Evolutionary conservation across 2,888 invertebrate species (phyloP), one percentile per base, ranked within the genome.

Genomic region (Diachrysia chrysitis): DNA sequence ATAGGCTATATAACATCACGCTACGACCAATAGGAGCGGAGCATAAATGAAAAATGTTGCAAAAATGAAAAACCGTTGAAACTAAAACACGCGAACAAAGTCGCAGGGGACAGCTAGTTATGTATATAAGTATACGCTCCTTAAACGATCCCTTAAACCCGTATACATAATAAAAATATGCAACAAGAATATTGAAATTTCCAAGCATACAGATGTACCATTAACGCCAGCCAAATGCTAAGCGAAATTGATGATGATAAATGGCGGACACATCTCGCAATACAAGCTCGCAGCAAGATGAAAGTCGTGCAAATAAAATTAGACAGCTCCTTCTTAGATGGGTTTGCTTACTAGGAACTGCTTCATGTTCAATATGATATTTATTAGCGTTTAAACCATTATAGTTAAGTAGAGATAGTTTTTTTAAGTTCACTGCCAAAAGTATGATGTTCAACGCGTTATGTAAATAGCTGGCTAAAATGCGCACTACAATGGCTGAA

Each of bases 221-320:
- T 73, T 64, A 75, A 64, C 69, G 61, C 58, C 55, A 56, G 61
- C 48, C 17, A 37, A 64, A 48, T 29, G 35, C 56, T 61, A 21
- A 58, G 69, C 51, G 9, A 58, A 73, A 73, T 65, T 78, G 58
- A 73, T 57, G 78, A 76, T 58, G 66, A 74, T 71, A 67, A 56
- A 68, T 75, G 55, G 17, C 10, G 3, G 10, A 23, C 19, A 59
- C 58, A 62, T 46, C 61, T 72, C 63, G 29, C 60, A 67, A 59
- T 67, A 63, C 21, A 58, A 61, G 57, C 46, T 5, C n/a, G 16
- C 42, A 59, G 55, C 35, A 37, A 77, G 56, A 77, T 64, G 68
- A 77, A 77, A 77, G 79, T 78, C 56, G 71, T 59, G 54, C 71
- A 75, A 61, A 68, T 61, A 66, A 54, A 79, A 58, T 71, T 79